Conservation (phyloP, 2,797 vertebrate genomes). For the Coluber constrictor region DNA sequence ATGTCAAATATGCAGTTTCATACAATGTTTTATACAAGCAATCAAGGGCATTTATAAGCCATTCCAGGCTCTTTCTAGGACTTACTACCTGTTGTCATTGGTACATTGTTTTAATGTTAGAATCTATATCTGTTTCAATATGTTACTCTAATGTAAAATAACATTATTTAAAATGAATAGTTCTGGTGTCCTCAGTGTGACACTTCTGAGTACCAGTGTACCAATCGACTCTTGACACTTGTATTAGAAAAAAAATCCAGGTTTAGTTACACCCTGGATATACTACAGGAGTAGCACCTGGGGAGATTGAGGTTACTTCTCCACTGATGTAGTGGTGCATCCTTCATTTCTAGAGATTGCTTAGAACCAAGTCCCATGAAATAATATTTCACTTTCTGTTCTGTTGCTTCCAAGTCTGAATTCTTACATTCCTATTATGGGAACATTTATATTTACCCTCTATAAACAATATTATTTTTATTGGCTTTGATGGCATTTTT, state of each 20-base stretch:
- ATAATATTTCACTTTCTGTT: conserved; percentile 13
- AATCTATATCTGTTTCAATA: background rate
- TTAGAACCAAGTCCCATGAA: background rate
- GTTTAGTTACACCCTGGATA: background rate
- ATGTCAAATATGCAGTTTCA: background rate
- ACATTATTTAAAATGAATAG: background rate
- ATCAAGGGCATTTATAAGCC: background rate
- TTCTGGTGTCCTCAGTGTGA: background rate
- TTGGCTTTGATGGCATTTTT: background rate
- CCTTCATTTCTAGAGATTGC: too few species aligned
- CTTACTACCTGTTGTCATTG: background rate
- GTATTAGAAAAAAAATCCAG: background rate
- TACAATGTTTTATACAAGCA: background rate
- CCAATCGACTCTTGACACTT: background rate
- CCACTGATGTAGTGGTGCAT: too few species aligned
- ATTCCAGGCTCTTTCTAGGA: background rate
- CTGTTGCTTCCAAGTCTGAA: conserved; percentile 6
- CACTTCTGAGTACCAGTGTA: background rate
- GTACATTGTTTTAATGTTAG: background rate
- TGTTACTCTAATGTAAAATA: background rate
- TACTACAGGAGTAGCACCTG: too few species aligned
- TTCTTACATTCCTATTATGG: background rate
- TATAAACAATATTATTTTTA: background rate
- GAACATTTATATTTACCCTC: conserved; percentile 2
- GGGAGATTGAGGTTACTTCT: too few species aligned